Conservation (phyloP, 1,140 invertebrate species). For the Rhyacophila brunnea region DNA sequence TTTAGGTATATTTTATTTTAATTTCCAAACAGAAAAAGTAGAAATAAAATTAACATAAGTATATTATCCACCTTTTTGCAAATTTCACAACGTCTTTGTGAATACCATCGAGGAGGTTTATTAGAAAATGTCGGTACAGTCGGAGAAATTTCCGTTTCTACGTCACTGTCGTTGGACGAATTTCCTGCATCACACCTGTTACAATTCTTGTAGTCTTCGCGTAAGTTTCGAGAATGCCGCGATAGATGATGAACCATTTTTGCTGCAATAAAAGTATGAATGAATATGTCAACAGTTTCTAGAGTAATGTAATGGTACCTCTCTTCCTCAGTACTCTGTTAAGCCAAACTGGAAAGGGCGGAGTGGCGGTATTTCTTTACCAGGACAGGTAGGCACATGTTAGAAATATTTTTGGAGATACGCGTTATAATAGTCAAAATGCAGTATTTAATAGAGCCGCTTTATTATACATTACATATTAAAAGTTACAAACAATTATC, state of each 20-base stretch:
- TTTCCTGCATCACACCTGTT: conserved; percentile 10
- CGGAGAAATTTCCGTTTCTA: not conserved
- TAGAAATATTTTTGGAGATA: not conserved
- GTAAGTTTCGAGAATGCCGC: not conserved
- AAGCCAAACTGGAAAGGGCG: not conserved
- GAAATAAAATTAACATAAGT: too few species aligned
- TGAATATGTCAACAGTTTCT: not conserved
- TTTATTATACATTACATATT: too few species aligned
- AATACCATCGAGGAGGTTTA: conserved; percentile 9
- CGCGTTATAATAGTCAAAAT: not conserved
- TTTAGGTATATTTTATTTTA: too few species aligned
- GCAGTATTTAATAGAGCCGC: too few species aligned
- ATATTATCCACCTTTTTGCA: conserved; percentile 18
- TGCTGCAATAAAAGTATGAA: conserved; percentile 6
- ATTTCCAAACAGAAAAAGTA: too few species aligned
- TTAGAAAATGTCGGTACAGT: not conserved
- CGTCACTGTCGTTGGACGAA: not conserved
- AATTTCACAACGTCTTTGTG: conserved; percentile 20
- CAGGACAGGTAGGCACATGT: not conserved
- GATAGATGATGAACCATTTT: conserved; percentile 25
- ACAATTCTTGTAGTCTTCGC: not conserved
- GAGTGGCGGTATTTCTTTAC: not conserved
- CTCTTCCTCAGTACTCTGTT: not conserved
- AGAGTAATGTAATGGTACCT: not conserved
- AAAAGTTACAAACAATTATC: too few species aligned